Percentiles rank a stretch among this genome's conserved stretches.
Evolutionary conservation across 2,888 invertebrate species (phyloP).

Genomic region (Agrochola lychnidis): DNA sequence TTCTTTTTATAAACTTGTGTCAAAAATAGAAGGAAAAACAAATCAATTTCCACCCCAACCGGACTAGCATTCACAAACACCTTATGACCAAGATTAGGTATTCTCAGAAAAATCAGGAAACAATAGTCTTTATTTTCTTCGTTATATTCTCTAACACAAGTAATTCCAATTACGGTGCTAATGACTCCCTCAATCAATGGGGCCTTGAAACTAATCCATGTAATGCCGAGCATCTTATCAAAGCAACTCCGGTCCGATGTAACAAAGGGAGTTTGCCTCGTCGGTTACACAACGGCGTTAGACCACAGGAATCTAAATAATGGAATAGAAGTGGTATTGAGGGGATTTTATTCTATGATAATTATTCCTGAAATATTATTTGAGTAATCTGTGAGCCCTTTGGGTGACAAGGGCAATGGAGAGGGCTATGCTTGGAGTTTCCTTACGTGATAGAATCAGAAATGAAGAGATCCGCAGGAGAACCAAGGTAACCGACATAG

Average conservation of each 20-base stretch:
- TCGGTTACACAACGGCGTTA: conserved; percentile 25
- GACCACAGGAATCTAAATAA: conserved; percentile 37
- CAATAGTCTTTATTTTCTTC: conserved; percentile 13
- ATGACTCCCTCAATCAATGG: conserved; percentile 59
- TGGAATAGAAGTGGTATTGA: conserved; percentile 12
- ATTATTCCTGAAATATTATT: background rate
- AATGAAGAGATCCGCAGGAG: too few species aligned
- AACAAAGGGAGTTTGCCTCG: conserved; percentile 51
- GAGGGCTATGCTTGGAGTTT: too few species aligned
- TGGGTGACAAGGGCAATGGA: too few species aligned
- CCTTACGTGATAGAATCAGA: too few species aligned
- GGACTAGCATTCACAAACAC: background rate
- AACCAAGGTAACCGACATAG: too few species aligned
- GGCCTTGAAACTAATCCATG: conserved; percentile 55
- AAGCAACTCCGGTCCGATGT: conserved; percentile 41
- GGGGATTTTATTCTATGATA: conserved; percentile 15
- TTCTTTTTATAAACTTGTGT: background rate
- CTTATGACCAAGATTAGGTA: conserved; percentile 1
- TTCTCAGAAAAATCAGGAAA: conserved; percentile 15
- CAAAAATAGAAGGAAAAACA: background rate
- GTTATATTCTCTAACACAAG: conserved; percentile 34
- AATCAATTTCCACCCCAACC: background rate
- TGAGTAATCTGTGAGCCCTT: too few species aligned
- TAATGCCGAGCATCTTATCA: conserved; percentile 62
- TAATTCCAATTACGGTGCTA: conserved; percentile 57